These are phyloP conservation scores for Seira sanloemensis DNA, from an alignment of 2,888 invertebrate genomes.

Conservation along the genomic window DNA sequence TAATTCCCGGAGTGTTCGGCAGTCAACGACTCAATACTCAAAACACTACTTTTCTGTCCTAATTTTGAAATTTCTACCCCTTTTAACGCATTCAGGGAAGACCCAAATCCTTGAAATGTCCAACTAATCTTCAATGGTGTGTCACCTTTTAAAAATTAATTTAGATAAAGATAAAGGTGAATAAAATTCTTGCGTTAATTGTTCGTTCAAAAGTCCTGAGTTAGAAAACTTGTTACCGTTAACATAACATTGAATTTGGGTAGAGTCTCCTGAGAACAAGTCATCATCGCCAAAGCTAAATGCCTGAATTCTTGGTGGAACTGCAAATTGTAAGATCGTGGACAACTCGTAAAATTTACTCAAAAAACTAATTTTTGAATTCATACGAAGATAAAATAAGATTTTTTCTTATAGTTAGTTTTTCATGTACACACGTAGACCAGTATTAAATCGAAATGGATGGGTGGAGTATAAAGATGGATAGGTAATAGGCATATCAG, in stretches of 20 bases:
- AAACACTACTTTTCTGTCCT: slow-evolving; percentile 80
- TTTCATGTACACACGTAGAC: not conserved
- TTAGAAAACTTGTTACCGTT: slow-evolving; percentile 53
- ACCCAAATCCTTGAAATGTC: slow-evolving; percentile 73
- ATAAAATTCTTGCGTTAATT: no score
- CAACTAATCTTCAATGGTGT: slow-evolving; percentile 75
- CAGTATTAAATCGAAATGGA: not conserved
- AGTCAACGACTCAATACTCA: slow-evolving; percentile 74
- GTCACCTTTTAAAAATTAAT: slow-evolving; percentile 74
- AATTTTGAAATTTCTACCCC: slow-evolving; percentile 74
- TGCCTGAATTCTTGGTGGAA: slow-evolving; percentile 68
- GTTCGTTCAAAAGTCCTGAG: no score
- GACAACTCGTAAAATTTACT: no score
- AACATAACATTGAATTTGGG: slow-evolving; percentile 51
- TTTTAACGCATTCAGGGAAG: slow-evolving; percentile 74
- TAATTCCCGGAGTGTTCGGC: slow-evolving; percentile 79
- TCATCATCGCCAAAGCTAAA: slow-evolving; percentile 73
- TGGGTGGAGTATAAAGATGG: no score
- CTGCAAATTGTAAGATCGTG: slow-evolving; percentile 21
- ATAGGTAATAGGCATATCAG: no score
- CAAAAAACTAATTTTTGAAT: slow-evolving; percentile 5
- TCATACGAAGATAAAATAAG: not conserved
- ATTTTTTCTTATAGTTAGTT: no score
- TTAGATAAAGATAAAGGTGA: no score
- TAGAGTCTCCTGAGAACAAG: slow-evolving; percentile 71